phyloP scores from a whole-genome alignment of 2,113 vertebrate genomes.

The Hystrix brachyura region DNA sequence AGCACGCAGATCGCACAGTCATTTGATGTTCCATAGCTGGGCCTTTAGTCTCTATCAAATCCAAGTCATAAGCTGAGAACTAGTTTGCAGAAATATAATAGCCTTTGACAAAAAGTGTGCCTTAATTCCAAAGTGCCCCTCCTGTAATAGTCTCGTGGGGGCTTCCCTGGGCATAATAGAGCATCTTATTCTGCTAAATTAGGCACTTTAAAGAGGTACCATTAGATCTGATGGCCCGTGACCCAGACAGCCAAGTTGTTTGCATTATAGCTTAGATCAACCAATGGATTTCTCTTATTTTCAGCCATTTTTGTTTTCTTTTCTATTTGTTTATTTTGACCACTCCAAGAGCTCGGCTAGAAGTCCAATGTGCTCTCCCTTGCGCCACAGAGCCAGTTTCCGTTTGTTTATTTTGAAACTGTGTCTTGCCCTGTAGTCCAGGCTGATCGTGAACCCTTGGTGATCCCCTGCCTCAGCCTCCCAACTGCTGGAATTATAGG shows the following conservation, averaged over 20 bases:
- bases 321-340: not conserved
- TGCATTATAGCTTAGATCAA: not conserved
- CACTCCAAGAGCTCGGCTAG: too few relatives aligned
- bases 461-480: not conserved
- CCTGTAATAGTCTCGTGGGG: not conserved
- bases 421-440: not conserved
- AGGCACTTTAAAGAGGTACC: not conserved
- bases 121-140: slow-evolving; percentile 19
- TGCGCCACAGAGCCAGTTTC: too few relatives aligned
- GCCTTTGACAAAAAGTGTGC: not conserved
- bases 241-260: not conserved
- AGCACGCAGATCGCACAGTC: not conserved
- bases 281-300: not conserved
- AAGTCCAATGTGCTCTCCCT: too few relatives aligned
- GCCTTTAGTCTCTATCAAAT: slow-evolving; percentile 44
- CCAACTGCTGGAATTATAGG: not conserved
- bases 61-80: slow-evolving; percentile 28
- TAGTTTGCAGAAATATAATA: not conserved
- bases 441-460: not conserved
- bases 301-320: not conserved
- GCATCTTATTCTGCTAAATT: not conserved
- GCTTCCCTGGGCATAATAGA: not conserved
- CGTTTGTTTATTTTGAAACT: not conserved
- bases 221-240: not conserved
- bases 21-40: not conserved